Evolutionary conservation across 2,888 invertebrate species (phyloP).

Genomic region (Dione juno): DNA sequence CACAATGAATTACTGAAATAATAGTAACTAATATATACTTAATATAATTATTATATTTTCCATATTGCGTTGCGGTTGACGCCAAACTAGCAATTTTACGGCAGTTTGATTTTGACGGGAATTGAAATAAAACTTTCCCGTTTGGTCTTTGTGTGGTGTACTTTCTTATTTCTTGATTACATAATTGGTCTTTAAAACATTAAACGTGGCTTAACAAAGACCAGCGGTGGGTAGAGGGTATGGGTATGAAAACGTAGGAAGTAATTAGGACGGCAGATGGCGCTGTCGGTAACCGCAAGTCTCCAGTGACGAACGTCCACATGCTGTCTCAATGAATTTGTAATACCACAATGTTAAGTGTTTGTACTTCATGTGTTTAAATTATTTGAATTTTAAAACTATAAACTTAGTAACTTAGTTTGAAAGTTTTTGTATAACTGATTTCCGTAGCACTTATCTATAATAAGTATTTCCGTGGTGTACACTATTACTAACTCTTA

Average conservation of each 20-base stretch:
- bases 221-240: constrained; percentile 50
- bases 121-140: constrained; percentile 65
- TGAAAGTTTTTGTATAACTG: too few relatives aligned
- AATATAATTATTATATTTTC: constrained; percentile 51
- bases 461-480: too few relatives aligned
- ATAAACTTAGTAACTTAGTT: too few relatives aligned
- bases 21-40: constrained; percentile 43
- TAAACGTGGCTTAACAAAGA: constrained; percentile 67
- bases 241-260: constrained; percentile 72
- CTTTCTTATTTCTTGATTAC: constrained; percentile 73
- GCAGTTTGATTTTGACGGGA: constrained; percentile 65
- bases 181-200: constrained; percentile 73
- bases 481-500: too few relatives aligned
- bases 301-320: constrained; percentile 49
- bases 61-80: constrained; percentile 65
- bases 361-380: constrained; percentile 7
- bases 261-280: constrained; percentile 79
- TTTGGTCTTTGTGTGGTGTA: constrained; percentile 66
- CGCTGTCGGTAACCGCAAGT: constrained; percentile 55
- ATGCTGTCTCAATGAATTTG: constrained; percentile 38
- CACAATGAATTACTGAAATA: constrained; percentile 2
- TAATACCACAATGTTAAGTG: constrained; percentile 31
- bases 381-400: not conserved
- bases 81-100: constrained; percentile 71
- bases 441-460: too few relatives aligned